phyloP scores from a whole-genome alignment of 2,113 vertebrate genomes.

The Mionectes macconnelli region DNA sequence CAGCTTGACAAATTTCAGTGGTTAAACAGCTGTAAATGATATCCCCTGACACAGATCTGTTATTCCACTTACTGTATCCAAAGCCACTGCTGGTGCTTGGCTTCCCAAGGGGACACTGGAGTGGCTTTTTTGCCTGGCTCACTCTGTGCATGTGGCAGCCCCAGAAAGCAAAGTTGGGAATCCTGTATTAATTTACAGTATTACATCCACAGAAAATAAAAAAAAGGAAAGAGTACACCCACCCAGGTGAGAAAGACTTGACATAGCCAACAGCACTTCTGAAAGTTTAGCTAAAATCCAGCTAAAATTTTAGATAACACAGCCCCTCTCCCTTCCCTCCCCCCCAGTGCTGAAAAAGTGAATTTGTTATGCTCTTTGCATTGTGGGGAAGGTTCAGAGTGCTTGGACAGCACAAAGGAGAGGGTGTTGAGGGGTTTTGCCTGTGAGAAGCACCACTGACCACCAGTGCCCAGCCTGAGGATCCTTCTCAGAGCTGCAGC shows the following conservation, averaged over 20 bases:
- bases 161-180: neutral
- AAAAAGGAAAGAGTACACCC: neutral
- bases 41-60: neutral
- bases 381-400: neutral
- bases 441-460: neutral
- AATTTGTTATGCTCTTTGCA: neutral
- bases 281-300: neutral
- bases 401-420: neutral
- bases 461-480: neutral
- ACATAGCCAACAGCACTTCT: neutral
- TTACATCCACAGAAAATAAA: neutral
- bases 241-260: neutral
- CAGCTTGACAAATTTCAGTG: neutral
- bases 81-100: neutral
- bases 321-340: rapidly evolving
- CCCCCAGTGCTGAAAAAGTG: neutral
- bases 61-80: neutral
- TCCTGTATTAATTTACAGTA: neutral
- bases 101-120: neutral
- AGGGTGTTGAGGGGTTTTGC: neutral
- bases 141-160: neutral
- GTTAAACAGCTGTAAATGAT: neutral
- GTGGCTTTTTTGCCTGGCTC: neutral
- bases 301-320: neutral
- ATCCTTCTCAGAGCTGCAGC: neutral